phyloP scores from a whole-genome alignment of 2,113 vertebrate species.

The Eulemur macaco region DNA sequence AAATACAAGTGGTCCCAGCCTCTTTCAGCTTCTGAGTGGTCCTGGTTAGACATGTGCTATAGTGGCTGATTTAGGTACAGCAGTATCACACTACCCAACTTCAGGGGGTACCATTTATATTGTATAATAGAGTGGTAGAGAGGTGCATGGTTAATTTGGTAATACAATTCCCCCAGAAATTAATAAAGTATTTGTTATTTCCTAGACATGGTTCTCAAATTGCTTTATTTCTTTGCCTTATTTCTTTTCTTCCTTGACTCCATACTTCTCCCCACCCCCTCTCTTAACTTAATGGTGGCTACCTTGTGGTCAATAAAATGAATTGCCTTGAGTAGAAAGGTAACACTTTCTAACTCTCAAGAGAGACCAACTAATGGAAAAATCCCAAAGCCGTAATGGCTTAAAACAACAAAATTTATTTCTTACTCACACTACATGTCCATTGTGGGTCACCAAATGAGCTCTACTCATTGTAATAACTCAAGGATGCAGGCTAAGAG shows the following conservation, averaged over 20 bases:
- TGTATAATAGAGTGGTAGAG: neutral
- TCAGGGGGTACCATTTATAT: neutral
- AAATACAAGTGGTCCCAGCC: neutral
- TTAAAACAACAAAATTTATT: constrained; percentile 19
- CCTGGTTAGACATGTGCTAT: neutral
- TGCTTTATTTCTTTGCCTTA: neutral
- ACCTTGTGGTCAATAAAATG: neutral
- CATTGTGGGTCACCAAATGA: neutral
- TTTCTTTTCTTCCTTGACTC: neutral
- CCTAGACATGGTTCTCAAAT: neutral
- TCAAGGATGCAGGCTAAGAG: neutral
- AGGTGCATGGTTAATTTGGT: neutral
- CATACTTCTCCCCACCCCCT: neutral
- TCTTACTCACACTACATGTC: neutral
- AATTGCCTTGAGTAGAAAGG: neutral
- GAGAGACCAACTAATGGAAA: neutral
- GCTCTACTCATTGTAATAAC: neutral
- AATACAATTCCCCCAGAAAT: neutral
- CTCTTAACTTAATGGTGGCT: neutral
- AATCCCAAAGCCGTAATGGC: neutral
- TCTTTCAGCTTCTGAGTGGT: neutral
- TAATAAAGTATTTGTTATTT: neutral
- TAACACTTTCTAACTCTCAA: neutral
- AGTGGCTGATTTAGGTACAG: neutral
- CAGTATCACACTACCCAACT: neutral